phyloP scores from a whole-genome alignment of 2,113 vertebrate species.

The Ochotona curzoniae region DNA sequence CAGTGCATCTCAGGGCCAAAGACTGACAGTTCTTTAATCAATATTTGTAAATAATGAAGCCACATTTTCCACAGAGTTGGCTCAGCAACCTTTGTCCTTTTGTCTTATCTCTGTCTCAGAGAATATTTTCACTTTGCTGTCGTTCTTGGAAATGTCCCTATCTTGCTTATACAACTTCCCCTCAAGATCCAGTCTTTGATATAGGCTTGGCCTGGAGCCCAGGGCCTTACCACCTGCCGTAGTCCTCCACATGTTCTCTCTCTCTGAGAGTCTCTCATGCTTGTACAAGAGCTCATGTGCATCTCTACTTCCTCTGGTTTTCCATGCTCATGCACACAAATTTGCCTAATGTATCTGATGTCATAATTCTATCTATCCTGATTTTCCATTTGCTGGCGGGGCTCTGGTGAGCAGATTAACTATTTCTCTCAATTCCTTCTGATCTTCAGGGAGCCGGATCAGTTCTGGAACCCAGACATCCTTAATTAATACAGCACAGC shows the following conservation, averaged over 20 bases:
- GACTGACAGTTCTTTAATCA: not conserved
- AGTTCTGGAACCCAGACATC: constrained; percentile 7
- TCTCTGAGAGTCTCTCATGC: not conserved
- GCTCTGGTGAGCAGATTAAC: not conserved
- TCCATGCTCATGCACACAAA: not conserved
- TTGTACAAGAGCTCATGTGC: not conserved
- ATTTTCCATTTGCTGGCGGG: not conserved
- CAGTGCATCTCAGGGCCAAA: not conserved
- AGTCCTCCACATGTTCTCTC: not conserved
- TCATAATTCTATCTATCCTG: not conserved
- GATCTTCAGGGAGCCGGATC: not conserved
- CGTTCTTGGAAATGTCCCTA: not conserved
- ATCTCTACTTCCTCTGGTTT: not conserved
- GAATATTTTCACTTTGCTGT: not conserved
- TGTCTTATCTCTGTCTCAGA: not conserved
- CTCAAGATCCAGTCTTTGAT: not conserved
- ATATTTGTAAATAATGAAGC: not conserved
- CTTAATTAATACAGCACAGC: constrained; percentile 22
- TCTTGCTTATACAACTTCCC: not conserved
- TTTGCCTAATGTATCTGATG: not conserved
- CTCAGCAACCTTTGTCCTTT: not conserved
- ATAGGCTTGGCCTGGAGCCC: not conserved
- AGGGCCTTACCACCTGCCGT: not conserved
- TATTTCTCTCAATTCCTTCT: not conserved
- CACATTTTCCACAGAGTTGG: not conserved